Conservation (phyloP, 2,888 invertebrate genomes). For the Diarsia brunnea region DNA sequence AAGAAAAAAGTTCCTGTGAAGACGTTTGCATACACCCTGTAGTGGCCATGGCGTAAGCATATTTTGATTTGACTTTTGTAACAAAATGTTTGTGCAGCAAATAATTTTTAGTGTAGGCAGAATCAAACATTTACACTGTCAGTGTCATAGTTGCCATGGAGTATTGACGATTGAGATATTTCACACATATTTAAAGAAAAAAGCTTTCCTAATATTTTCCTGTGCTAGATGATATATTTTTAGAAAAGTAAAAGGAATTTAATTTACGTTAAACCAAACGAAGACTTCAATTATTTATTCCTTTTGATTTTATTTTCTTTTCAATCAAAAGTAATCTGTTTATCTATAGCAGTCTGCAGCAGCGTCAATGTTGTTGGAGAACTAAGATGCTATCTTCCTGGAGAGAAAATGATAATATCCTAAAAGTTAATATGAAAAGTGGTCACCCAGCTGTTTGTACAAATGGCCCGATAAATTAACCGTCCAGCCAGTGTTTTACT, state of each 20-base stretch:
- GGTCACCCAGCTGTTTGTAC: conserved; percentile 53
- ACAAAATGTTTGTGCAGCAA: background rate
- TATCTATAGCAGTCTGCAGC: no score
- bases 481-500: conserved; percentile 63
- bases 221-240: background rate
- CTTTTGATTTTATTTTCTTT: no score
- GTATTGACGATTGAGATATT: background rate
- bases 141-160: background rate
- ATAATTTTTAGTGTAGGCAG: background rate
- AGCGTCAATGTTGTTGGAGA: background rate
- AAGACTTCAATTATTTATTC: background rate
- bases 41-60: conserved; percentile 51
- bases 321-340: background rate
- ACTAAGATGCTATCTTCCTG: background rate
- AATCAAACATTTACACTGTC: background rate
- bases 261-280: no score
- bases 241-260: background rate
- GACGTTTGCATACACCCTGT: conserved; percentile 52
- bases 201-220: background rate
- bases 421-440: conserved; percentile 31
- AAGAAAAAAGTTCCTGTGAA: conserved; percentile 55
- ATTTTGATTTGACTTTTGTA: background rate
- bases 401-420: conserved; percentile 18
- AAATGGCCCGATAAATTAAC: conserved; percentile 70
- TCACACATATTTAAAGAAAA: background rate